These are phyloP conservation scores for Luscinia megarhynchos DNA, from an alignment of 2,797 vertebrate species.

Conservation along the genomic window DNA sequence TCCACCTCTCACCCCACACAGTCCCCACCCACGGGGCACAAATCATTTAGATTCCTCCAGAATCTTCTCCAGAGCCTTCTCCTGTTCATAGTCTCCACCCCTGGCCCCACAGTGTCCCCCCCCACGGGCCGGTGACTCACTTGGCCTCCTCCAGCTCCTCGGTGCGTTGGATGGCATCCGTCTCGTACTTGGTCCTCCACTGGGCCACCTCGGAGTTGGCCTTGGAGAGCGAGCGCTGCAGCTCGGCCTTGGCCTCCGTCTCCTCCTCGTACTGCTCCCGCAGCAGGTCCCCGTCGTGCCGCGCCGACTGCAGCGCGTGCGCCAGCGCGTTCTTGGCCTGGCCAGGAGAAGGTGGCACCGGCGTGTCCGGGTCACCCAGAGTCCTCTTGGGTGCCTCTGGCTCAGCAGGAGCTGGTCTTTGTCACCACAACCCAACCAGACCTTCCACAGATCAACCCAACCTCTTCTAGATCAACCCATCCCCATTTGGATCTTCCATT, in stretches of 20 bases:
- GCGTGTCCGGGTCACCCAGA: accelerated
- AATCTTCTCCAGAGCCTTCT: neutral
- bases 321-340: conserved; percentile 6
- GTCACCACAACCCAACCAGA: neutral
- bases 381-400: neutral
- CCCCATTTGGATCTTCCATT: neutral
- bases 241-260: conserved; percentile 78
- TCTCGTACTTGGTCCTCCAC: conserved; percentile 78
- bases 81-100: neutral
- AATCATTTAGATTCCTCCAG: no score
- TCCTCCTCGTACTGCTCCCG: conserved; percentile 82
- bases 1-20: neutral
- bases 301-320: neutral
- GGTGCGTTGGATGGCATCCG: neutral
- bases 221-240: conserved; percentile 80
- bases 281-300: conserved; percentile 85
- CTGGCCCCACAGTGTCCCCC: neutral
- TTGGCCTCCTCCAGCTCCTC: conserved; percentile 74
- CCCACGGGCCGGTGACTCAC: accelerated
- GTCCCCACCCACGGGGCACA: no score
- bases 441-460: neutral
- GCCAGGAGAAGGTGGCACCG: accelerated
- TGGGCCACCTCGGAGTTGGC: conserved; percentile 82
- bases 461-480: no score
- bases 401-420: accelerated